Percentiles rank a stretch among this genome's conserved stretches.
Conservation (phyloP, 2,888 invertebrate species). For the Cybosia mesomella region DNA sequence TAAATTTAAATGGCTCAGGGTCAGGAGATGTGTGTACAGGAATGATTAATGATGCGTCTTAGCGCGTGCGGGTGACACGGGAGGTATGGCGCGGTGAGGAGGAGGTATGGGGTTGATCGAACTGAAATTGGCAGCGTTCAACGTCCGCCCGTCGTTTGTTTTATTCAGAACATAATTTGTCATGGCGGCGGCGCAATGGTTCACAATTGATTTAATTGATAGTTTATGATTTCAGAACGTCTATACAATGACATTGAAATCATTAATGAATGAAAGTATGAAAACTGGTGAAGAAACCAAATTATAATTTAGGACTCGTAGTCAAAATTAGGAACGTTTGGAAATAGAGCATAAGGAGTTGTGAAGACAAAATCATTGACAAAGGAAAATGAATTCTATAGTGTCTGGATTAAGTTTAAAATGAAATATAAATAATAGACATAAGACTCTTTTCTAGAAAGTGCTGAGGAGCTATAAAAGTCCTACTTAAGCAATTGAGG, state of each 20-base stretch:
- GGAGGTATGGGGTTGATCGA: conserved; percentile 74
- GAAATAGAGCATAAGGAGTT: conserved; percentile 65
- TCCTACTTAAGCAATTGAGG: conserved; percentile 64
- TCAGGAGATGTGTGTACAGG: conserved; percentile 64
- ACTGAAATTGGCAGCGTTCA: conserved; percentile 82
- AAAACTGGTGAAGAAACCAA: conserved; percentile 47
- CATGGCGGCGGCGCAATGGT: conserved; percentile 57
- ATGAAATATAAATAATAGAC: conserved; percentile 44
- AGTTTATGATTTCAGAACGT: conserved; percentile 21
- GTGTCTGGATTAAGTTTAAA: conserved; percentile 51
- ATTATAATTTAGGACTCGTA: conserved; percentile 43
- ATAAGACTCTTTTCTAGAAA: conserved; percentile 35
- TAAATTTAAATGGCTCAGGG: conserved; percentile 60
- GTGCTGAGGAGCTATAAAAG: conserved; percentile 43
- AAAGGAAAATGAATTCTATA: conserved; percentile 55
- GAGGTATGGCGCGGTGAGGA: conserved; percentile 54
- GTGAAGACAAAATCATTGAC: conserved; percentile 34
- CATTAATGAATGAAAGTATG: conserved; percentile 39
- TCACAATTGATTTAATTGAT: conserved; percentile 51
- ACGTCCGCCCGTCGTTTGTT: conserved; percentile 72
- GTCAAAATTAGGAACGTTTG: conserved; percentile 57
- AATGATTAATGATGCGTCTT: conserved; percentile 81
- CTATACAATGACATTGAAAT: background rate
- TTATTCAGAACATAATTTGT: conserved; percentile 65
- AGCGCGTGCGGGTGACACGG: conserved; percentile 64